A percentile compares a stretch with the other conserved stretches of the same genome.
These are phyloP conservation scores for Eupithecia insigniata DNA, from an alignment of 2,888 invertebrate genomes.

Conservation along the genomic window DNA sequence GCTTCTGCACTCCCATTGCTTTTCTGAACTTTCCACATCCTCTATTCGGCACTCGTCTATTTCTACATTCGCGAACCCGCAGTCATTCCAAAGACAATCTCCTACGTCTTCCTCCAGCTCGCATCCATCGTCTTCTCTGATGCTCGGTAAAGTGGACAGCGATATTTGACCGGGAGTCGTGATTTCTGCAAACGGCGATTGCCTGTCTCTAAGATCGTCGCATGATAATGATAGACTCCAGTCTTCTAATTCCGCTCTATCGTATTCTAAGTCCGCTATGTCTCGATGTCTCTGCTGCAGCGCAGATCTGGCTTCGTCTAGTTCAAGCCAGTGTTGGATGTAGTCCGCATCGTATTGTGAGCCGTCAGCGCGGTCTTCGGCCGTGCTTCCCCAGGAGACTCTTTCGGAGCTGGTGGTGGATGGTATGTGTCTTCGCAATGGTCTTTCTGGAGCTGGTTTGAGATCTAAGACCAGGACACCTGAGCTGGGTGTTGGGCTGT, in stretches of 20 bases:
- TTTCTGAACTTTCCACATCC: slow-evolving; percentile 77
- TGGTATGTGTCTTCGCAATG: slow-evolving; percentile 83
- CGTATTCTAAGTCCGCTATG: slow-evolving; percentile 88
- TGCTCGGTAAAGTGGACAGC: slow-evolving; percentile 87
- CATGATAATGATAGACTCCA: slow-evolving; percentile 90
- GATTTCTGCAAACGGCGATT: slow-evolving; percentile 79
- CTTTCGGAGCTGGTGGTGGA: slow-evolving; percentile 79
- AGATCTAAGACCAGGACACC: slow-evolving; percentile 86
- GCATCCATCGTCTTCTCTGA: slow-evolving; percentile 88
- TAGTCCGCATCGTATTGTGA: slow-evolving; percentile 88
- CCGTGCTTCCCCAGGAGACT: slow-evolving; percentile 85
- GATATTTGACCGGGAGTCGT: slow-evolving; percentile 86
- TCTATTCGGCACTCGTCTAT: slow-evolving; percentile 86
- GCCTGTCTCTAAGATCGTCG: slow-evolving; percentile 86
- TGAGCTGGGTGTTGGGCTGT: slow-evolving; percentile 85
- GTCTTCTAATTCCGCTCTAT: slow-evolving; percentile 90
- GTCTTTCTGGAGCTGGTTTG: slow-evolving; percentile 83
- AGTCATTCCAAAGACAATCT: slow-evolving; percentile 90
- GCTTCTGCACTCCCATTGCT: slow-evolving; percentile 87
- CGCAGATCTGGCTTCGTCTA: slow-evolving; percentile 88
- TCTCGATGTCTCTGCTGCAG: slow-evolving; percentile 88
- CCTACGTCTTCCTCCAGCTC: slow-evolving; percentile 90
- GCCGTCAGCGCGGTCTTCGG: slow-evolving; percentile 84
- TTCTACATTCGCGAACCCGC: slow-evolving; percentile 88
- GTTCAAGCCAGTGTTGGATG: slow-evolving; percentile 89